Conservation (phyloP, 2,113 vertebrate genomes). For the Pycnonotus jocosus region DNA sequence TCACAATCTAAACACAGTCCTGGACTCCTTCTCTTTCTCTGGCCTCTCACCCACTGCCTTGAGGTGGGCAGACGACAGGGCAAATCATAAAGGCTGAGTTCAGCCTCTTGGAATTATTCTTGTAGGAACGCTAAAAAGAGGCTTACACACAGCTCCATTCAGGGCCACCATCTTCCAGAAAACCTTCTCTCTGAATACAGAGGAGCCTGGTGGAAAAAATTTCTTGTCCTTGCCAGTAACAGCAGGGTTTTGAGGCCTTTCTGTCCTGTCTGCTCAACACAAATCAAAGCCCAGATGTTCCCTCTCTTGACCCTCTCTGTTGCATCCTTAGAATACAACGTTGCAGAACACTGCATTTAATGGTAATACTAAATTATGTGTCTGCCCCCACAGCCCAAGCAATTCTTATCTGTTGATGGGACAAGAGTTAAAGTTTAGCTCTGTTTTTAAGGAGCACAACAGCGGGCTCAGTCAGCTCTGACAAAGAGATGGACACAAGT, state of each 20-base stretch:
- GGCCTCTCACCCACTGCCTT: neutral
- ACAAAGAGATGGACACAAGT: neutral
- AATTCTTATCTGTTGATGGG: neutral
- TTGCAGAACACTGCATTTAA: neutral
- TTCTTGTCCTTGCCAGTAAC: neutral
- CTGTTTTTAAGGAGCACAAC: neutral
- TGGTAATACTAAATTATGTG: neutral
- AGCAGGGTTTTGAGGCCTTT: neutral
- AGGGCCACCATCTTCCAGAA: neutral
- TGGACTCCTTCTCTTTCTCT: neutral
- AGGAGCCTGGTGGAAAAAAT: neutral
- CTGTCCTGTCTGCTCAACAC: neutral
- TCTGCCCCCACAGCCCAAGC: fast-evolving
- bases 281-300: neutral
- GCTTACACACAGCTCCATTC: neutral
- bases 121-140: neutral
- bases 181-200: neutral
- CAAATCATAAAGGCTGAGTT: neutral
- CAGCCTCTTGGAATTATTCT: neutral
- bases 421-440: neutral
- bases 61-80: neutral
- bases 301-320: neutral
- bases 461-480: neutral
- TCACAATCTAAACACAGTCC: neutral
- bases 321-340: neutral